Base-by-base conservation (phyloP, 2,888 invertebrate genomes). In the Ferrisia virgata region DNA sequence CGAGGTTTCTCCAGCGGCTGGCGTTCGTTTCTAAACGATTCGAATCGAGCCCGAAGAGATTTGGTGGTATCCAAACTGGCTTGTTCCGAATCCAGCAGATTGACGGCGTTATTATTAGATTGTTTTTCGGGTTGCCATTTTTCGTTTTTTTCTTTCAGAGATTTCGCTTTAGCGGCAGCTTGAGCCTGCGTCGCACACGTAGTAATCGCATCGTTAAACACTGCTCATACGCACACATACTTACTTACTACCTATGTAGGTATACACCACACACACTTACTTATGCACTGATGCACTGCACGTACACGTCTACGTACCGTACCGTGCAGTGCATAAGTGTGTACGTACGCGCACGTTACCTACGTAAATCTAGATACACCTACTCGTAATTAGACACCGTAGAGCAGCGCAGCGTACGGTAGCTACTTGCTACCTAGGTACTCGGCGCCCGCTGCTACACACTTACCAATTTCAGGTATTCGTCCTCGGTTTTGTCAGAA, bases 81-180 rank as follows among this genome's bases (percentile, higher is more conserved):
- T 89, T 87, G 89, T 87, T 87, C 88, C 47, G 90, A 90, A 18
- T 91, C 89, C 87, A 89, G 88, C 86, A 90, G 89, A 88, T 89
- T 87, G 87, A 88, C 87, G 87, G 90, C 88, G 43, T 90, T 87
- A 86, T 89, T 89, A 84, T 88, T 88, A 86, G 89, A 87, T 86
- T 90, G 86, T 88, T 91, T 88, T 88, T 92, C 91, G 11, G 90
- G 90, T 88, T 94, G 93, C 96, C 96, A 96, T 87, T 93, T 91
- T 89, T 97, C 96, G 90, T 96, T 97, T 88, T 96, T 95, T 85
- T 93, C 95, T 87, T 95, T 92, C 88, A 97, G 90, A 86, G 94
- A 93, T 88, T 94, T 95, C 25, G 96, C 96, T 86, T 95, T 92
- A 0, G 95, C 96, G 43, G 86, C 85, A 5, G 76, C 85, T 80